Conservation (phyloP, 2,797 vertebrate species). For the Gorsachius magnificus region DNA sequence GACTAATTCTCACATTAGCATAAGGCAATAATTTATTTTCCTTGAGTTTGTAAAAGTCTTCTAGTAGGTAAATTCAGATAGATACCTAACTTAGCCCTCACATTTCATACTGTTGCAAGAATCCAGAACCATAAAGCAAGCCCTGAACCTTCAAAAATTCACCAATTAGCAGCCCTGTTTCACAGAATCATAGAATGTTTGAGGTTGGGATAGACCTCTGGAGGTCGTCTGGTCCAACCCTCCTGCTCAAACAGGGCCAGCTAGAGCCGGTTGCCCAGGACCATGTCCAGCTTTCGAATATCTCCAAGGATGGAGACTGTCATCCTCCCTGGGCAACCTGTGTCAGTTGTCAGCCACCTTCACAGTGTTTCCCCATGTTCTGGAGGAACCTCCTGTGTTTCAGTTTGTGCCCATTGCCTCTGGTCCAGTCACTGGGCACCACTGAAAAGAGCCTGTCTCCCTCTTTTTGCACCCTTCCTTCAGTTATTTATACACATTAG, state of each 20-base stretch:
- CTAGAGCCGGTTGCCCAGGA: not conserved
- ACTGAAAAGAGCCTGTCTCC: not conserved
- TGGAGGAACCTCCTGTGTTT: not conserved
- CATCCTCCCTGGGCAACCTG: not conserved
- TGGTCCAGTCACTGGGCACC: not conserved
- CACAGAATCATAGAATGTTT: not conserved
- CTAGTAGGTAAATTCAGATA: not conserved
- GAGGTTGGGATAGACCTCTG: not conserved
- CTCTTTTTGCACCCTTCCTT: not conserved
- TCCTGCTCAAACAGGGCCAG: not conserved
- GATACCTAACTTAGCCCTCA: not conserved
- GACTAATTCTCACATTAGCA: not conserved
- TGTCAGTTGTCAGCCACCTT: not conserved
- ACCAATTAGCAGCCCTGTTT: not conserved
- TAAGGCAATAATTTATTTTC: not conserved
- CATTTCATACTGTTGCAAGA: not conserved
- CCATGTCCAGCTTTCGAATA: not conserved
- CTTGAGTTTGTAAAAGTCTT: not conserved
- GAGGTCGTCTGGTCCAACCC: not conserved
- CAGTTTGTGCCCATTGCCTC: not conserved
- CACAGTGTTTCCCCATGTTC: not conserved
- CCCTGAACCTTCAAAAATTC: not conserved
- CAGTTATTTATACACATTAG: not conserved
- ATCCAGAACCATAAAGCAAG: not conserved
- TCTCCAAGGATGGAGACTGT: not conserved